Evolutionary conservation across 2,113 vertebrate species (phyloP).

Genomic region (Motacilla tschutschensis): DNA sequence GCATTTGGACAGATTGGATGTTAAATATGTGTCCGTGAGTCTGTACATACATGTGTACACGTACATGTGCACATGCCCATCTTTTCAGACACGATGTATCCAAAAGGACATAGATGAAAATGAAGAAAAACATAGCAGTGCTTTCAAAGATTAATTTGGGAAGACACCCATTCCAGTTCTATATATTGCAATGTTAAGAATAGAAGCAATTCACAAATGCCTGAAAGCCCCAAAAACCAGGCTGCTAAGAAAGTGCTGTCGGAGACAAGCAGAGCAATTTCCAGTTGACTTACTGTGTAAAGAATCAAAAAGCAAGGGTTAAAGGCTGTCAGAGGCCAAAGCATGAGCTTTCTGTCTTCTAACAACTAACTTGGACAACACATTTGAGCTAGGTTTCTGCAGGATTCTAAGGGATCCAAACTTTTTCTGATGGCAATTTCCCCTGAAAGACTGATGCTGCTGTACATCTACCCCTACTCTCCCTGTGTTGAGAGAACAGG

Average conservation of each 20-base stretch:
- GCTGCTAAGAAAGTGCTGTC: neutral
- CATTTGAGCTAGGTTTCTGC: neutral
- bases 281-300: neutral
- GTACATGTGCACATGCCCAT: neutral
- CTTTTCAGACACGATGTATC: neutral
- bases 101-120: neutral
- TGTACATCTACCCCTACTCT: neutral
- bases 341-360: neutral
- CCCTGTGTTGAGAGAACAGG: neutral
- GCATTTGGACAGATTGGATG: neutral
- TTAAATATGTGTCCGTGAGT: neutral
- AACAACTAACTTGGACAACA: neutral
- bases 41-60: neutral
- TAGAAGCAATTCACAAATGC: neutral
- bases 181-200: constrained; percentile 10
- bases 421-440: neutral
- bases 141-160: constrained; percentile 1
- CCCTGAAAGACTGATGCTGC: neutral
- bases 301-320: neutral
- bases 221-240: neutral
- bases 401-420: neutral
- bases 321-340: neutral
- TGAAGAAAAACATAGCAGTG: neutral
- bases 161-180: neutral
- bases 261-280: neutral